phyloP scores from a whole-genome alignment of 2,797 vertebrate species.

The Argyrosomus regius region DNA sequence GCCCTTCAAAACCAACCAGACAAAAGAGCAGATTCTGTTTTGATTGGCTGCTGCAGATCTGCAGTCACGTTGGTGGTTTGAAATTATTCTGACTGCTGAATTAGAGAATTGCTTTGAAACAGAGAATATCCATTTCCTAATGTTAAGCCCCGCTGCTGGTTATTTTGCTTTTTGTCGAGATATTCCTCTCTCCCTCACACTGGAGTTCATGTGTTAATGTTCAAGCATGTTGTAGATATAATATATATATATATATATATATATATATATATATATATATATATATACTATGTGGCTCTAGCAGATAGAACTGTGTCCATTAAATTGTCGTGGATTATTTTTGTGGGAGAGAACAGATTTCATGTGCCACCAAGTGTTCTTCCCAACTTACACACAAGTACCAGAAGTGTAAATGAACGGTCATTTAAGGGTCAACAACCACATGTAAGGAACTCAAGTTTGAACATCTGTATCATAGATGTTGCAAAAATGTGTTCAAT shows the following conservation, averaged over 20 bases:
- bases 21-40: constrained; percentile 71
- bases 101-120: constrained; percentile 43
- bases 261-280: neutral
- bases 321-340: constrained; percentile 14
- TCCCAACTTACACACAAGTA: neutral
- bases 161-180: constrained; percentile 17
- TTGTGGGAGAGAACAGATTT: constrained; percentile 1
- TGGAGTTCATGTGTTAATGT: constrained; percentile 7
- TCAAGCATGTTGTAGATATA: neutral
- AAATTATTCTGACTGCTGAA: constrained; percentile 60
- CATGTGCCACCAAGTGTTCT: neutral
- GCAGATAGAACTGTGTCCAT: constrained; percentile 25
- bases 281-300: neutral
- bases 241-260: neutral
- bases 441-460: neutral
- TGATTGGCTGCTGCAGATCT: constrained; percentile 71
- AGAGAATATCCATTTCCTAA: constrained; percentile 22
- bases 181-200: neutral
- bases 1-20: constrained; percentile 74
- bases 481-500: neutral
- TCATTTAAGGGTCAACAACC: neutral
- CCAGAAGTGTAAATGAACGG: neutral
- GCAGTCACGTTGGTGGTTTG: constrained; percentile 55
- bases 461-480: neutral
- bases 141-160: neutral